A percentile compares a stretch with the other conserved stretches of the same genome.
Evolutionary conservation across 2,113 vertebrate genomes (phyloP).

Genomic region (Carollia perspicillata): DNA sequence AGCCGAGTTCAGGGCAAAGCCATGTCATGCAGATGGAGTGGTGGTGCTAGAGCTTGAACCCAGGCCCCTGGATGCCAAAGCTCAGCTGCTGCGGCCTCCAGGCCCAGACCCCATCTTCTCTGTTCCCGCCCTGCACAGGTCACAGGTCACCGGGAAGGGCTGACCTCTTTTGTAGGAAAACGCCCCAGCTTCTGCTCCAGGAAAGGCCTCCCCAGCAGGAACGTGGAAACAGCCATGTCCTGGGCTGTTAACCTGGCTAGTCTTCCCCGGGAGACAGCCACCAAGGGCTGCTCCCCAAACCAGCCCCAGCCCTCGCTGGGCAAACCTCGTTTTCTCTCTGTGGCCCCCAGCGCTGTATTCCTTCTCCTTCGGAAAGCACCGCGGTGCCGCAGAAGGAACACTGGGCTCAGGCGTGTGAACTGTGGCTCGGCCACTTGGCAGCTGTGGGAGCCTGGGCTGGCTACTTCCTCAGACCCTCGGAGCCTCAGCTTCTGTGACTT

Average conservation of each 20-base stretch:
- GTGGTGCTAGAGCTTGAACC: not conserved
- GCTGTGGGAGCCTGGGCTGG: not conserved
- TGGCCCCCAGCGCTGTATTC: fast-evolving
- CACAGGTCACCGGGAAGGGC: too few species aligned
- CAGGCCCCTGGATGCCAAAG: not conserved
- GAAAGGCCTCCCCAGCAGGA: not conserved
- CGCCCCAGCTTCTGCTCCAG: not conserved
- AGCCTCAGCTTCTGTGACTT: not conserved
- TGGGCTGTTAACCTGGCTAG: not conserved
- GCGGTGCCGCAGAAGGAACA: not conserved
- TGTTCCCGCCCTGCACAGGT: not conserved
- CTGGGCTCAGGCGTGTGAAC: not conserved
- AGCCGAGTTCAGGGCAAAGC: not conserved
- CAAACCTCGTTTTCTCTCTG: fast-evolving
- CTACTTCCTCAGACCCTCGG: not conserved
- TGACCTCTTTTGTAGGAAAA: not conserved
- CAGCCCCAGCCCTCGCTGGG: not conserved
- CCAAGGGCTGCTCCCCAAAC: fast-evolving
- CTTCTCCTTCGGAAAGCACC: not conserved
- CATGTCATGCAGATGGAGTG: not conserved
- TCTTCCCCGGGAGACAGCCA: not conserved
- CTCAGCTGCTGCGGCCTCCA: not conserved
- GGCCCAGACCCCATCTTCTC: not conserved
- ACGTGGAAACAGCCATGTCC: not conserved
- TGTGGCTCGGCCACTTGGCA: not conserved